Evolutionary conservation across 2,113 vertebrate genomes (phyloP).

Genomic region (Eidolon helvum): DNA sequence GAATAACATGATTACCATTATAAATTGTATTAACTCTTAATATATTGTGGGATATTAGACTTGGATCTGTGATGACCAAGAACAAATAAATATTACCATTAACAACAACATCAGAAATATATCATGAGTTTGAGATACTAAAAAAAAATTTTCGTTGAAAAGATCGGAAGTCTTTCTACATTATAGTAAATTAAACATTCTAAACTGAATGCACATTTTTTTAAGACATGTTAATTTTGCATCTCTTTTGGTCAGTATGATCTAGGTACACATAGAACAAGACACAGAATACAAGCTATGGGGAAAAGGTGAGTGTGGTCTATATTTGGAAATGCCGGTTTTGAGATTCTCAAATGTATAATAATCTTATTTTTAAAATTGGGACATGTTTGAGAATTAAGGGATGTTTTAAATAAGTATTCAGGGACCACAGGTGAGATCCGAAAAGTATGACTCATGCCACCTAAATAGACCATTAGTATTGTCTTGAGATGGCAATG

Average conservation of each 20-base stretch:
- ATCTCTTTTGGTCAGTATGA: background rate
- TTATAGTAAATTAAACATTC: background rate
- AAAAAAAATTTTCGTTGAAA: background rate
- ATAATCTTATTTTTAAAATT: background rate
- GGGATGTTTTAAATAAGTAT: background rate
- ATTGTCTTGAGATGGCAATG: background rate
- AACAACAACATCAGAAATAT: background rate
- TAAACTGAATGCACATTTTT: background rate
- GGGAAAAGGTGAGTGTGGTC: background rate
- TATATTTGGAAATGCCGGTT: background rate
- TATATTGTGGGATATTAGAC: background rate
- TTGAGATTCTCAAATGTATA: background rate
- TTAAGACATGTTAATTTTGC: background rate
- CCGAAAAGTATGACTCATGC: background rate
- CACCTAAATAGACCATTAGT: background rate
- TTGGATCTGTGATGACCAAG: background rate
- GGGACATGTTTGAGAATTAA: background rate
- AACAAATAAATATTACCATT: background rate
- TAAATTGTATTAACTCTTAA: background rate
- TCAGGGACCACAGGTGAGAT: background rate
- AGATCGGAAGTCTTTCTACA: background rate
- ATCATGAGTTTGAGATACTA: background rate
- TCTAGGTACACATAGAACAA: background rate
- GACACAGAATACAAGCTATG: background rate
- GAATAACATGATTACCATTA: background rate